These are phyloP conservation scores for Anolis apletophallus DNA, from an alignment of 2,797 vertebrate genomes.

Conservation along the genomic window DNA sequence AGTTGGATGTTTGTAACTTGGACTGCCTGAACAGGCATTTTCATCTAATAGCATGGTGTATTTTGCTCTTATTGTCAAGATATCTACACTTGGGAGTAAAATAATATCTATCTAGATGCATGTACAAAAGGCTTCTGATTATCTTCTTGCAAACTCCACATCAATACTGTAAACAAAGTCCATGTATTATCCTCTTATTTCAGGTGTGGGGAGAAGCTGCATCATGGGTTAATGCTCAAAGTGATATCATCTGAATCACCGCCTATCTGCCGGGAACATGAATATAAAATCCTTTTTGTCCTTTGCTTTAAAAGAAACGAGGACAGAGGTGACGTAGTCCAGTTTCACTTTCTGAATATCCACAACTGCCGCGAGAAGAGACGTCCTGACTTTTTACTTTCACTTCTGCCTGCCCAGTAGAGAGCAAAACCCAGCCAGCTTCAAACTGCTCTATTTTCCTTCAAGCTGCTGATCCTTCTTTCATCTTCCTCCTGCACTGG, in stretches of 20 bases:
- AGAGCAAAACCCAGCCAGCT: too few relatives aligned
- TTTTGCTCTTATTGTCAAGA: too few relatives aligned
- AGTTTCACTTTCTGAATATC: neutral
- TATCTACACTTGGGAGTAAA: too few relatives aligned
- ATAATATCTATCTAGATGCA: too few relatives aligned
- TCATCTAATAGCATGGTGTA: too few relatives aligned
- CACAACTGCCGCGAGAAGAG: neutral
- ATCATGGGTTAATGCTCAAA: neutral
- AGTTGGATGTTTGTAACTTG: too few relatives aligned
- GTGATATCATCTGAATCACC: neutral
- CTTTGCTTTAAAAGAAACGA: too few relatives aligned
- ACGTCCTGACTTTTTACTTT: neutral
- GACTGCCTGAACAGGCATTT: too few relatives aligned
- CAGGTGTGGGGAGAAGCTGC: neutral
- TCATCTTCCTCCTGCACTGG: neutral
- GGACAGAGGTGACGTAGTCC: too few relatives aligned
- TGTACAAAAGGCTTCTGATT: too few relatives aligned
- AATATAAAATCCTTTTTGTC: neutral
- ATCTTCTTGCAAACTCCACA: too few relatives aligned
- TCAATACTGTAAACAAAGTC: neutral
- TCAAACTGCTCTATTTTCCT: neutral
- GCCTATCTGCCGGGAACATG: neutral
- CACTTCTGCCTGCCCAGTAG: neutral
- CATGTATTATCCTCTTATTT: neutral
- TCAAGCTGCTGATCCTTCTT: neutral